These are phyloP conservation scores for Drosophila merina DNA, from an alignment of 2,888 invertebrate genomes.

Conservation along the genomic window DNA sequence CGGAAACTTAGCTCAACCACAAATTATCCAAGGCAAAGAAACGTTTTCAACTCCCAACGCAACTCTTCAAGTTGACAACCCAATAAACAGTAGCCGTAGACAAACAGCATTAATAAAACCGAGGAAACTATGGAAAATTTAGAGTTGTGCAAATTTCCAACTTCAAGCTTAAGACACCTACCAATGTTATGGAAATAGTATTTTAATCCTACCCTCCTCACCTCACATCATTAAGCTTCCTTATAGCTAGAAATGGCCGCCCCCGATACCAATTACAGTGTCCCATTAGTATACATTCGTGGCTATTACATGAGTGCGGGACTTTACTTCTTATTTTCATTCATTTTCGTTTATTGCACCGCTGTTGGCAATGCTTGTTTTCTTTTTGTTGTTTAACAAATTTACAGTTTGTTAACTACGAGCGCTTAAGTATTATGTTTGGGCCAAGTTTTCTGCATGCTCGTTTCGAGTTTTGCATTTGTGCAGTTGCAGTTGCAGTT, in stretches of 20 bases:
- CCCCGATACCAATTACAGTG: slow-evolving; percentile 37
- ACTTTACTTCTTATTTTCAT: slow-evolving; percentile 35
- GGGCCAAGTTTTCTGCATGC: slow-evolving; percentile 55
- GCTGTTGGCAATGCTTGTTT: slow-evolving; percentile 31
- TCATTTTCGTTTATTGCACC: slow-evolving; percentile 22
- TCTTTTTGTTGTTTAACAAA: slow-evolving; percentile 62
- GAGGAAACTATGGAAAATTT: slow-evolving; percentile 3
- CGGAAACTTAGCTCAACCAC: slow-evolving; percentile 31
- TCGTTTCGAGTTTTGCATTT: slow-evolving; percentile 55
- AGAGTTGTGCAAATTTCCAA: background rate
- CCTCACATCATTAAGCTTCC: background rate
- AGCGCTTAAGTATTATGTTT: slow-evolving; percentile 59
- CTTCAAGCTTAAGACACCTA: background rate
- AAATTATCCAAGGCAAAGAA: slow-evolving; percentile 48
- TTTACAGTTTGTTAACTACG: slow-evolving; percentile 72
- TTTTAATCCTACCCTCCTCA: background rate
- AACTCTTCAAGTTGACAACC: slow-evolving; percentile 59
- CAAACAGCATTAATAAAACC: slow-evolving; percentile 34
- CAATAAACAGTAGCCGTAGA: slow-evolving; percentile 39
- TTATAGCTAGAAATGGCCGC: slow-evolving; percentile 3
- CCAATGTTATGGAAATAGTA: background rate
- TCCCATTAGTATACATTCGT: slow-evolving; percentile 33
- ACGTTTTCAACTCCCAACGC: slow-evolving; percentile 48
- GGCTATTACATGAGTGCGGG: slow-evolving; percentile 54
- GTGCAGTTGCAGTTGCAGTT: slow-evolving; percentile 40